Base-by-base conservation (phyloP, 2,888 invertebrate genomes). In the Chrysolina haemoptera region DNA sequence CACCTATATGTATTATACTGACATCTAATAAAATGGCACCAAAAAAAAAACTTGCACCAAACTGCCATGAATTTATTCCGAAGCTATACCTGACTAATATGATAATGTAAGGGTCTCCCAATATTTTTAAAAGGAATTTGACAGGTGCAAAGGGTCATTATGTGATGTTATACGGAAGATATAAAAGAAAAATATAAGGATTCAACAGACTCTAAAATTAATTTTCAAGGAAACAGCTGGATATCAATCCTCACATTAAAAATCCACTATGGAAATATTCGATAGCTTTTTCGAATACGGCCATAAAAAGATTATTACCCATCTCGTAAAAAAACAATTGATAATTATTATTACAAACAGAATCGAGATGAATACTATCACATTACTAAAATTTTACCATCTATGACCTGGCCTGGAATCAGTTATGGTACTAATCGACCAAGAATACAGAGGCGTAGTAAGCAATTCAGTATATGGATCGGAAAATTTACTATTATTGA, bases 251-350 rank as follows among this genome's bases (percentile, higher is more conserved):
- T 64, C 46, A 46, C n/a, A 18, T 22, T 12, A 10, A 22, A 27
- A 27, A 27, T 3, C 27, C 9, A 18, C 53, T 53, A 67, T 67
- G 18, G 35, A 48, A 67, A 67, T 35, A 67, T 67, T 48, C 22
- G 53, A 53, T 67, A 67, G 40, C 14, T 53, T 67, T 53, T 67
- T 40, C 14, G 43, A 3, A 27, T 27, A 27, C 5, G 27, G 27
- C 66, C 53, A 53, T 53, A 67, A 67, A n/a, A 67, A 53, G n/a
- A 53, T 67, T 67, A 67, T 41, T 18, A 67, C 53, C 66, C 11
- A 53, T n/a, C 22, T 10, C 20, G n/a, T 46, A 16, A 63, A 67
- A 67, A 67, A 67, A 53, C 53, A 67, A 53, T 67, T 67, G 66
- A 67, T 53, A 53, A 53, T 67, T 67, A 67, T 67, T 20, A n/a